Evolutionary conservation across 2,113 vertebrate genomes (phyloP).

Genomic region (Myotis yumanensis): DNA sequence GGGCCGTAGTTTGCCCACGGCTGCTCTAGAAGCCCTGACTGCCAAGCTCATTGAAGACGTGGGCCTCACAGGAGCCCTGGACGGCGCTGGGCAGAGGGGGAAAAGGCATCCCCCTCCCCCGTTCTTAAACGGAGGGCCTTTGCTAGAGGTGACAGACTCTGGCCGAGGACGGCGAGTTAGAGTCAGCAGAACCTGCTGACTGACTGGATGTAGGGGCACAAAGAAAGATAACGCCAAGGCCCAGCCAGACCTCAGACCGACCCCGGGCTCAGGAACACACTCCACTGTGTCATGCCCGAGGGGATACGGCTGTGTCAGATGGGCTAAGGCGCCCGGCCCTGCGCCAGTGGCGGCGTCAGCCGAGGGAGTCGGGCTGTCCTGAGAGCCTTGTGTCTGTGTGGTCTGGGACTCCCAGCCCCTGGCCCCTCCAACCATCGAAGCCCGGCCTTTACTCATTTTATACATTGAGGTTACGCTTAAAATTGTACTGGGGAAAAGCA

Average conservation of each 20-base stretch:
- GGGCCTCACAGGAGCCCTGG: not conserved
- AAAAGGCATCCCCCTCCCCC: not conserved
- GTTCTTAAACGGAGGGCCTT: not conserved
- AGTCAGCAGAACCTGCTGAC: not conserved
- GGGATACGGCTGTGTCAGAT: not conserved
- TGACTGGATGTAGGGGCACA: not conserved
- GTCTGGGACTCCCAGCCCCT: not conserved
- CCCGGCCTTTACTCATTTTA: not conserved
- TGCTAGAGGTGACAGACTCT: not conserved
- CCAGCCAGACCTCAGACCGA: not conserved
- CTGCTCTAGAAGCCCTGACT: not conserved
- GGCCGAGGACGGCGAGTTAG: not conserved
- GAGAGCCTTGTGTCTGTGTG: rapidly evolving
- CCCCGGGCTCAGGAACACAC: not conserved
- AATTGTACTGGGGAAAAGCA: not conserved
- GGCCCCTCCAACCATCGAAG: not conserved
- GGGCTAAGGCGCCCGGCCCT: not conserved
- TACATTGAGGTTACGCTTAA: not conserved
- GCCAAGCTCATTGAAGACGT: not conserved
- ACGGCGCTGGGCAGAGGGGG: not conserved
- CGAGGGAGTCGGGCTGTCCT: not conserved
- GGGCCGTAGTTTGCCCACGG: too few relatives aligned
- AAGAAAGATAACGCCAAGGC: not conserved
- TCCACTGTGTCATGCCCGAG: not conserved
- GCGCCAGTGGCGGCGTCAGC: not conserved